phyloP scores from a whole-genome alignment of 2,888 invertebrate genomes.

The Nomada fabriciana region DNA sequence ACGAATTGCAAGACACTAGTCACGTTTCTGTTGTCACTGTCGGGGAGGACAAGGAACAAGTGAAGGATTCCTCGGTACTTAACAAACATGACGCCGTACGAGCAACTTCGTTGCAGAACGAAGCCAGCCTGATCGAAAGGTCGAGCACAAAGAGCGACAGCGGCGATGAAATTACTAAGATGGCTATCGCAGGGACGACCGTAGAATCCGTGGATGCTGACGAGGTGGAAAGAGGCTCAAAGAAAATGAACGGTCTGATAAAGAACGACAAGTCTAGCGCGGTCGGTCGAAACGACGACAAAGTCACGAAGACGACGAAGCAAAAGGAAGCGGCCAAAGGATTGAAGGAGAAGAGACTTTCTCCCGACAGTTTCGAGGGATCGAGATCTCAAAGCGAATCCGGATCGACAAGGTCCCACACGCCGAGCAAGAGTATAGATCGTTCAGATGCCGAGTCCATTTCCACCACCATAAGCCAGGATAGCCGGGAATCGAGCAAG shows the following conservation, averaged over 20 bases:
- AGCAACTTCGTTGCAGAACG: conserved; percentile 77
- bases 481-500: conserved; percentile 88
- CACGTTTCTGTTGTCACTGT: conserved; percentile 97
- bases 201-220: conserved; percentile 79
- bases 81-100: conserved; percentile 71
- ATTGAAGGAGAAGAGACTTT: conserved; percentile 83
- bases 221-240: conserved; percentile 67
- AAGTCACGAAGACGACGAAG: conserved; percentile 73
- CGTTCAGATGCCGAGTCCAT: conserved; percentile 94
- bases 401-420: conserved; percentile 89
- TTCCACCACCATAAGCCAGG: conserved; percentile 91
- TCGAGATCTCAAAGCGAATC: conserved; percentile 90
- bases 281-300: conserved; percentile 80
- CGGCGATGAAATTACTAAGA: conserved; percentile 83
- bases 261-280: conserved; percentile 73
- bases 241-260: conserved; percentile 85
- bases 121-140: conserved; percentile 73
- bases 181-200: conserved; percentile 84
- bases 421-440: conserved; percentile 86
- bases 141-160: conserved; percentile 77
- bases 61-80: conserved; percentile 88
- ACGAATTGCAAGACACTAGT: conserved; percentile 89
- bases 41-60: conserved; percentile 91
- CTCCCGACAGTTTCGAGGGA: conserved; percentile 88
- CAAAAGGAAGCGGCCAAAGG: conserved; percentile 67